Evolutionary conservation across 2,888 invertebrate species (phyloP), one percentile per base, ranked within the genome.

Genomic region (Tortrix viridana): DNA sequence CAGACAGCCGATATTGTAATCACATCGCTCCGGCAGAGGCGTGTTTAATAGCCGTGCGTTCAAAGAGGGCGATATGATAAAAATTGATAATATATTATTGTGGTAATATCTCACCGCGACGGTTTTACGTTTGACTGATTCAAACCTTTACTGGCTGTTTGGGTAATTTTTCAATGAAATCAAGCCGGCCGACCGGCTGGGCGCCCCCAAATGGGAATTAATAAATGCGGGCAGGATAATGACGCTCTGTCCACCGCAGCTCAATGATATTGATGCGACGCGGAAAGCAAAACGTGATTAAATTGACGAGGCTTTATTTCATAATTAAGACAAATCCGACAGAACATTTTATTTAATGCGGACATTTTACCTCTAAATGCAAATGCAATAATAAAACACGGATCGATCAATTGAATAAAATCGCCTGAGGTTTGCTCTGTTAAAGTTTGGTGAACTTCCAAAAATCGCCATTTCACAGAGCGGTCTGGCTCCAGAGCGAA

Each of bases 401-500:
- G 3, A 32, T 12, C 9, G 9, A 32, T 32, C 12, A 12, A 12
- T 32, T 32, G 12, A 2, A 32, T 32, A 32, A 32, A 32, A 32
- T 32, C 32, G 2, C 32, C 12, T 12, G 12, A 32, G 22, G 22
- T 22, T 22, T 22, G 22, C 22, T 3, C 12, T 1, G 32, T 12
- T 32, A 32, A 32, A 32, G 12, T 32, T 32, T 32, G 32, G 32
- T 32, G 32, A 32, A 32, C 32, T 32, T 32, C 32, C 32, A 32
- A 32, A 32, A 2, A 32, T 32, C 12, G 32, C 32, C 14, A n/a
- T 18, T 19, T 18, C 32, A 3, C 26, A 3, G 22, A 16, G 23
- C 22, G 23, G 43, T 14, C 67, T 69, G 72, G 68, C 73, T 78
- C 41, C 41, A 77, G 76, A 79, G 76, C 77, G 74, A 80, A 82